Base-by-base conservation (phyloP, 2,797 vertebrate genomes). In the Cetoscarus ocellatus region DNA sequence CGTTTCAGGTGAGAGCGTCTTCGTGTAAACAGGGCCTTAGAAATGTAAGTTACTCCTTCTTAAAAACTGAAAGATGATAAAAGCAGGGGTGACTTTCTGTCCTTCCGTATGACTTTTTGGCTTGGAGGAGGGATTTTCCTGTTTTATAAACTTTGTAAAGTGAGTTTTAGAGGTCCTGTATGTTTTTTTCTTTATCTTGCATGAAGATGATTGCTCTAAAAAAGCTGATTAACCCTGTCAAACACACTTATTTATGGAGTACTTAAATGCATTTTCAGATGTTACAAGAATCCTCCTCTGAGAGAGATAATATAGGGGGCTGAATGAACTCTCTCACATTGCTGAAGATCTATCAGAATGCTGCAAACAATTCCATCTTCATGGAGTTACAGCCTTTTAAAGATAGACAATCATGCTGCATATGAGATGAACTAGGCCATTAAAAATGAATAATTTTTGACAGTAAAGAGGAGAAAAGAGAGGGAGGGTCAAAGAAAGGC, bases 401-500 rank as follows among this genome's bases (percentile, higher is more conserved):
- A 54, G 36, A 19, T 36, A 35, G 18, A 11, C 5, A 7, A 8
- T 5, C 38, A 5, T 6, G 27, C 10, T 36, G 13, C 10, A 14
- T 45, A 14, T 19, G 13, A 47, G 47, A n/a, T 56, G 45, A 48
- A 53, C 44, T 61, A 19, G 35, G 19, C 52, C 11, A 15, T 43
- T 14, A 63, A 44, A 42, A 39, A 72, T 61, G 39, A 57, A 57
- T 39, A 40, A 59, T 44, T 4, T 59, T 27, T 77, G 43, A 61
- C 12, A 59, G 62, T 39, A 36, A 66, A 44, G 35, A 53, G 50
- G 18, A 9, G 48, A 27, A 36, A 73, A 12, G 40, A 60, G 62
- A 66, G 67, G 12, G 19, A 36, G 44, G 65, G 44, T 10, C 39
- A 19, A 42, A 9, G 40, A 39, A 61, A 27, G 14, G 48, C 35